A percentile compares a stretch with the other conserved stretches of the same genome.
Conservation (phyloP, 2,888 invertebrate species). For the Trichogramma evanescens region DNA sequence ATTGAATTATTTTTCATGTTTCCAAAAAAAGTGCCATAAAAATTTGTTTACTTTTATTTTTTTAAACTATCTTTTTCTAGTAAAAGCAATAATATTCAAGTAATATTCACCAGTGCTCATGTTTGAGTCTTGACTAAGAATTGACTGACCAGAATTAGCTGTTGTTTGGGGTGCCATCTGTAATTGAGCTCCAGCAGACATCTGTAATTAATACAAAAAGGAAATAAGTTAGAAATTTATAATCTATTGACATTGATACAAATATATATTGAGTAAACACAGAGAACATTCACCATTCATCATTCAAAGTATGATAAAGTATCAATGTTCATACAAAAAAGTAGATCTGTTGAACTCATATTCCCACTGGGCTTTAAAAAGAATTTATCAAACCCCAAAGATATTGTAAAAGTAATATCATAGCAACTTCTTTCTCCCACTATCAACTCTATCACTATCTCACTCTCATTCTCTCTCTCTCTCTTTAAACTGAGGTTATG, state of each 20-base stretch:
- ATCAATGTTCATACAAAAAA: neutral
- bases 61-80: neutral
- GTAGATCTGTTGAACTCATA: too few species aligned
- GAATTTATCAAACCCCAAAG: too few species aligned
- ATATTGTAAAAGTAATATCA: too few species aligned
- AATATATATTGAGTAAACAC: neutral
- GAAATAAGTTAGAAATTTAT: neutral
- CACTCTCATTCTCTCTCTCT: too few species aligned
- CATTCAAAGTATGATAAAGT: neutral
- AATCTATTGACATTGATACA: neutral
- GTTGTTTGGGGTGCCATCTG: conserved; percentile 95
- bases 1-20: too few species aligned
- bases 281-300: neutral
- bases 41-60: too few species aligned
- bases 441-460: too few species aligned
- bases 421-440: too few species aligned
- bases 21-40: too few species aligned
- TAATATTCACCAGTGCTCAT: conserved; percentile 79
- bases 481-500: too few species aligned
- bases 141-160: conserved; percentile 74
- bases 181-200: conserved; percentile 95
- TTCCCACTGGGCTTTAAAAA: too few species aligned
- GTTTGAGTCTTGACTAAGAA: conserved; percentile 94
- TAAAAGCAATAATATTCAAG: neutral
- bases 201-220: conserved; percentile 54